Evolutionary conservation across 2,797 vertebrate genomes (phyloP), one percentile per base, ranked within the genome.

Genomic region (Nyctibius grandis): DNA sequence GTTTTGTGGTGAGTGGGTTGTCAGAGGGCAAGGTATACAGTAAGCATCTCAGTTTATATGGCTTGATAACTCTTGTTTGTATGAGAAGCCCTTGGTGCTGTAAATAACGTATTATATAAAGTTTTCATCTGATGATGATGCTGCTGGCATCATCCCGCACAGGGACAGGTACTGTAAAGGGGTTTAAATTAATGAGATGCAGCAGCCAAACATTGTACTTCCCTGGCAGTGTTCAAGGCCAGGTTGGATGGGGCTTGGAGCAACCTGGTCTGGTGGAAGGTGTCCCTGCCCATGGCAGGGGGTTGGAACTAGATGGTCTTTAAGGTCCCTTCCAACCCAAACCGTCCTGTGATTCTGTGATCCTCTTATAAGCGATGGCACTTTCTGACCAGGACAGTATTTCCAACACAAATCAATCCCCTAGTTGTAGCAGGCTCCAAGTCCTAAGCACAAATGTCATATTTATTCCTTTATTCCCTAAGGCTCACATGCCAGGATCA

Each of bases 11-110:
- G 78, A 79, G 31, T 12, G n/a, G 12, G 15, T 48, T 4, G 0
- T 36, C 15, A 42, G 78, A 19, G 8, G 50, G 38, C 38, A 61
- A 16, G 18, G 34, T 0, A 0, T 47, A 10, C n/a, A 10, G 44
- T 3, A 16, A 47, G 2, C 9, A 4, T 7, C 38, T 36, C 5
- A 0, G 5, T 42, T 70, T 25, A 28, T 18, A 29, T 5, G 25
- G 56, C 6, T 64, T 76, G 65, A 15, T 17, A 50, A 70, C 56
- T 34, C 36, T 60, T 9, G 9, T 44, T 85, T 45, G 60, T 36
- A 15, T 3, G 12, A 72, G 61, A 72, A 56, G 29, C 23, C 15
- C 2, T 13, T 8, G 48, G n/a, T 51, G 40, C 44, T 50, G 14
- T 5, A 5, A 51, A 34, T 22, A 34, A 25, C 1, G 3, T 13